Base-by-base conservation (phyloP, 2,888 invertebrate genomes). In the Agapostemon virescens region DNA sequence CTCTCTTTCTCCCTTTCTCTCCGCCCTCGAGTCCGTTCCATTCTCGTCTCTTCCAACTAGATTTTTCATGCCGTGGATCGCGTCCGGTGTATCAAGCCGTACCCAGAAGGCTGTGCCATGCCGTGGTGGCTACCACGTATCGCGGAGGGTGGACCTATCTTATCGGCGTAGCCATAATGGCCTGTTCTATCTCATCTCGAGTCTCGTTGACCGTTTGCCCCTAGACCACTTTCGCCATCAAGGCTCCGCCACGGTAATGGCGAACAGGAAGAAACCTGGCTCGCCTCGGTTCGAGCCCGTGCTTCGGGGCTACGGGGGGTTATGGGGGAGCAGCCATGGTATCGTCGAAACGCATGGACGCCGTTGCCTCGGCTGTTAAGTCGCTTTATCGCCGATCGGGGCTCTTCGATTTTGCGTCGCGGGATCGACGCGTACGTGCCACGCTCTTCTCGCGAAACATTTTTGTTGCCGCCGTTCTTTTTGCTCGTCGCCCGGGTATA, bases 1-100 rank as follows among this genome's bases (percentile, higher is more conserved):
- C 81, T 69, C 83, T 77, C 74, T 66, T 36, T 7, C 49, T 55
- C 15, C 17, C 55, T 55, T 20, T 20, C 20, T 45, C 55, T 55
- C 69, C 77, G 71, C 71, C 77, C 82, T 64, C 13, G 55, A 49
- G 63, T 63, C 71, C 71, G 58, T 42, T 58, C 71, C 77, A 63
- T 85, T 88, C 86, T 85, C 84, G 82, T 88, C 88, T 86, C 87
- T 83, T 83, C 88, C 89, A 88, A 87, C 88, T 90, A 92, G 91
- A 92, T 92, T 92, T 92, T 92, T 92, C 92, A 92, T 90, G 89
- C 87, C 87, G 83, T 84, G 86, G 87, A 91, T 91, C 90, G 90
- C 91, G 89, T 91, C 92, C 90, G 90, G 91, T 90, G 89, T 90
- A 91, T 91, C 92, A 88, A 89, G 86, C 86, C 86, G 84, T 86